Evolutionary conservation across 2,797 vertebrate genomes (phyloP).

Genomic region (Acrocephalus scirpaceus): DNA sequence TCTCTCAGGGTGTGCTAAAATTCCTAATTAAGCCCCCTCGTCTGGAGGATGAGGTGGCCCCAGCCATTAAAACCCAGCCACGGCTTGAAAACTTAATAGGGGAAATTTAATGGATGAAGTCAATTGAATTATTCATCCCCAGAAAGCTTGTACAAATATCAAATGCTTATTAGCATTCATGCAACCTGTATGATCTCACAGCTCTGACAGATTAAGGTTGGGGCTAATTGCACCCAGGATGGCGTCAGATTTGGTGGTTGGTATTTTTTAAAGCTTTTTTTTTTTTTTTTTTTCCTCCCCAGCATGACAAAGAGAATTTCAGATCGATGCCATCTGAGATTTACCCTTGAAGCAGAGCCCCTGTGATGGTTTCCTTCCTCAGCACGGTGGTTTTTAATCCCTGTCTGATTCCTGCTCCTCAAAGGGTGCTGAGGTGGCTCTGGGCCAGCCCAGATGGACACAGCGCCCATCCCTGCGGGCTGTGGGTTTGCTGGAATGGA

Average conservation of each 20-base stretch:
- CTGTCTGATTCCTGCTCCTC: not conserved
- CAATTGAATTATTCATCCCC: slow-evolving; percentile 43
- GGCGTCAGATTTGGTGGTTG: not conserved
- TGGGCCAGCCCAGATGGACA: not conserved
- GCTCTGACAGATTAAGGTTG: not conserved
- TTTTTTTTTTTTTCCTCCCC: not conserved
- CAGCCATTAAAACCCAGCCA: not conserved
- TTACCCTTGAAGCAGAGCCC: not conserved
- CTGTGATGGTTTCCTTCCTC: not conserved
- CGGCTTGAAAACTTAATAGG: not conserved
- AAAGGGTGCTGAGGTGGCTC: not conserved
- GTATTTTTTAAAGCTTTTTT: not conserved
- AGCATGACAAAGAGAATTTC: not conserved
- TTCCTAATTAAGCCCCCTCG: not conserved
- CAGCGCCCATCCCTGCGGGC: accelerated
- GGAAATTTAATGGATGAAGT: slow-evolving; percentile 29
- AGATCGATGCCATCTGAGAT: not conserved
- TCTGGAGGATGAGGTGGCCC: not conserved
- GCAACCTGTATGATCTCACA: not conserved
- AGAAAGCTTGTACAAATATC: slow-evolving; percentile 41
- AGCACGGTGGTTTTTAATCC: not conserved
- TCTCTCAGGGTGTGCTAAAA: not conserved
- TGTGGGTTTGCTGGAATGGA: not conserved
- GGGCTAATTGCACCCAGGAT: not conserved
- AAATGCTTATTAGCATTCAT: not conserved